These are phyloP conservation scores for Falcaria lacertinaria DNA, from an alignment of 2,888 invertebrate species.

Conservation along the genomic window DNA sequence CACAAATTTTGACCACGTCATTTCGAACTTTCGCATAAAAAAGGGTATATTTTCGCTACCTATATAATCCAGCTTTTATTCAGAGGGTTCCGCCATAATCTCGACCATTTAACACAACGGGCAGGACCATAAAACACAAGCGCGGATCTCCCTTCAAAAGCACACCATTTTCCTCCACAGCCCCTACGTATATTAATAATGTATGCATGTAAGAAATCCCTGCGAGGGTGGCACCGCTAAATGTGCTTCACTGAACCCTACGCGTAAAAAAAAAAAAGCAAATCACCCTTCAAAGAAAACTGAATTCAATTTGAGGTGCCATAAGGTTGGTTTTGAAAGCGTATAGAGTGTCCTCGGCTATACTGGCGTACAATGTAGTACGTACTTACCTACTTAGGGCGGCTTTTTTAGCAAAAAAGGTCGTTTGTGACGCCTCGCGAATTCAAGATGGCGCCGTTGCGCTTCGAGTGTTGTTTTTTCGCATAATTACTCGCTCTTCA, in stretches of 20 bases:
- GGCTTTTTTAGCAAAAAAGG: conserved; percentile 60
- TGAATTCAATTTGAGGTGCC: conserved; percentile 13
- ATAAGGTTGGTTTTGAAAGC: conserved; percentile 33
- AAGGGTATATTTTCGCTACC: background rate
- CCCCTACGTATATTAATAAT: conserved; percentile 70
- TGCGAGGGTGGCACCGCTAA: conserved; percentile 63
- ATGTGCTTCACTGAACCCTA: conserved; percentile 61
- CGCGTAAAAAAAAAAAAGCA: conserved; percentile 43
- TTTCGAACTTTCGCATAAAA: background rate
- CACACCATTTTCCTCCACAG: conserved; percentile 55
- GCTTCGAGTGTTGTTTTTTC: conserved; percentile 1
- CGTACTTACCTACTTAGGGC: conserved; percentile 65
- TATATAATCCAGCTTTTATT: conserved; percentile 5
- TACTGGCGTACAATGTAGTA: conserved; percentile 67
- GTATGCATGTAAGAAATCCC: conserved; percentile 75
- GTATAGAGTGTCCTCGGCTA: conserved; percentile 53
- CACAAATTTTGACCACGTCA: too few species aligned
- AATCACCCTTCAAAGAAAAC: conserved; percentile 19
- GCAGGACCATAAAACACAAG: conserved; percentile 46
- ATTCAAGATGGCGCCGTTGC: conserved; percentile 62
- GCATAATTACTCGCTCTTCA: conserved; percentile 31
- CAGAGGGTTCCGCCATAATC: conserved; percentile 21
- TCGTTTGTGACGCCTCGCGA: conserved; percentile 69
- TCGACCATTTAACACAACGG: conserved; percentile 33
- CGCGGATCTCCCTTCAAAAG: conserved; percentile 46